A percentile compares a stretch with the other conserved stretches of the same genome.
These are phyloP conservation scores for Stegophylla sp. DNA, from an alignment of 2,888 invertebrate species.

Conservation along the genomic window DNA sequence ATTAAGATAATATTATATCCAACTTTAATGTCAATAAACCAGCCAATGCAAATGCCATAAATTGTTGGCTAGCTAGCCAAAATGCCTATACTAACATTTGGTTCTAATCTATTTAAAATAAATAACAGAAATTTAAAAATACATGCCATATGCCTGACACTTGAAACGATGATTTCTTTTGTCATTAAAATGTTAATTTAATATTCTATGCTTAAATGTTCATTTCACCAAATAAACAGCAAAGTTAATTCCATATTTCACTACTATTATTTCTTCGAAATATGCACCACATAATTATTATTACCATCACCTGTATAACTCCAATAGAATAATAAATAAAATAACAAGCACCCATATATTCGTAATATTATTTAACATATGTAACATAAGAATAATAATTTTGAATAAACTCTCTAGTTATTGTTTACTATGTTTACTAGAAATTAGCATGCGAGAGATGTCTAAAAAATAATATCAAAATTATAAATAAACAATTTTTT, in stretches of 20 bases:
- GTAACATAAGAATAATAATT: neutral
- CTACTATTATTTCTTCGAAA: neutral
- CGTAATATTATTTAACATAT: neutral
- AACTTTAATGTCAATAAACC: neutral
- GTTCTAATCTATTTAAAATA: slow-evolving; percentile 14
- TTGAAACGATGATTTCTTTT: neutral
- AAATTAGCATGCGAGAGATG: neutral
- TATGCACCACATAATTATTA: neutral
- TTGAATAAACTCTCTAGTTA: too few species aligned
- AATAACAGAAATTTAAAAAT: slow-evolving; percentile 30
- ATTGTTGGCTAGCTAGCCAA: neutral
- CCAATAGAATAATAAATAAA: neutral
- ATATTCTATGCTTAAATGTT: neutral
- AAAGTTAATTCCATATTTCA: neutral
- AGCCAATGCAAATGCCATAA: neutral
- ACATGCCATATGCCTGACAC: neutral
- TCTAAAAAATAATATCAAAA: slow-evolving; percentile 6
- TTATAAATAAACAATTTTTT: too few species aligned
- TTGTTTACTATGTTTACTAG: too few species aligned
- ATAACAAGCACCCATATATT: neutral
- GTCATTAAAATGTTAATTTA: neutral
- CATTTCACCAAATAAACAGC: neutral
- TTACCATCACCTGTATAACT: neutral
- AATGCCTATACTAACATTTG: neutral
- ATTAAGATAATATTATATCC: neutral